Evolutionary conservation across 2,888 invertebrate genomes (phyloP).

Genomic region (Lysandra bellargus): DNA sequence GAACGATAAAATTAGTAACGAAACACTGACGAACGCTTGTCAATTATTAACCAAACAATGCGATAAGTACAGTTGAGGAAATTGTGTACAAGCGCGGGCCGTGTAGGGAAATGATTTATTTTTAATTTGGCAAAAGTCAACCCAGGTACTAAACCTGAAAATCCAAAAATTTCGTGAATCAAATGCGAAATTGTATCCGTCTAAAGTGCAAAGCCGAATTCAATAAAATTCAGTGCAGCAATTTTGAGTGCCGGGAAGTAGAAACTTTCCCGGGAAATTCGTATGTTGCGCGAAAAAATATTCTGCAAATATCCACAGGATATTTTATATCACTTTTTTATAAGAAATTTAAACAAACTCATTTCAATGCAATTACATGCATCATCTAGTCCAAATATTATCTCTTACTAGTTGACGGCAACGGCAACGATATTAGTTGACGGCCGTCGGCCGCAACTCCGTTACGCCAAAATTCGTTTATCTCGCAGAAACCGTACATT

Average conservation of each 20-base stretch:
- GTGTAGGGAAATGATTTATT: background rate
- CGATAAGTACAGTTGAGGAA: background rate
- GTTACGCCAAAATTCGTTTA: too few species aligned
- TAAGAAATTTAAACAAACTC: too few species aligned
- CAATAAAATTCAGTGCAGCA: background rate
- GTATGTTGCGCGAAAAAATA: too few species aligned
- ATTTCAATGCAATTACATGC: too few species aligned
- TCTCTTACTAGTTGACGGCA: too few species aligned
- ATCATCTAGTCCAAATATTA: too few species aligned
- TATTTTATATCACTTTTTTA: too few species aligned
- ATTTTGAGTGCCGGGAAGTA: background rate
- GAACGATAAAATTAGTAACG: slow-evolving; percentile 16
- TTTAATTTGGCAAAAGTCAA: background rate
- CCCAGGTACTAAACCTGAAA: background rate
- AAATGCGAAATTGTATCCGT: background rate
- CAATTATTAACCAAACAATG: slow-evolving; percentile 6
- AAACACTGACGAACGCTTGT: slow-evolving; percentile 7
- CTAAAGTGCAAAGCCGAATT: background rate
- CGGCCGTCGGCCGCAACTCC: too few species aligned
- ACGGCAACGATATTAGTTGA: too few species aligned
- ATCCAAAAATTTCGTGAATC: background rate
- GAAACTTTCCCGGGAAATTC: background rate
- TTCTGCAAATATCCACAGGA: too few species aligned
- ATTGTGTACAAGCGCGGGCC: background rate
- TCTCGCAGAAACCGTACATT: too few species aligned